Evolutionary conservation across 2,888 invertebrate species (phyloP).

Genomic region (Lutraria lutraria): DNA sequence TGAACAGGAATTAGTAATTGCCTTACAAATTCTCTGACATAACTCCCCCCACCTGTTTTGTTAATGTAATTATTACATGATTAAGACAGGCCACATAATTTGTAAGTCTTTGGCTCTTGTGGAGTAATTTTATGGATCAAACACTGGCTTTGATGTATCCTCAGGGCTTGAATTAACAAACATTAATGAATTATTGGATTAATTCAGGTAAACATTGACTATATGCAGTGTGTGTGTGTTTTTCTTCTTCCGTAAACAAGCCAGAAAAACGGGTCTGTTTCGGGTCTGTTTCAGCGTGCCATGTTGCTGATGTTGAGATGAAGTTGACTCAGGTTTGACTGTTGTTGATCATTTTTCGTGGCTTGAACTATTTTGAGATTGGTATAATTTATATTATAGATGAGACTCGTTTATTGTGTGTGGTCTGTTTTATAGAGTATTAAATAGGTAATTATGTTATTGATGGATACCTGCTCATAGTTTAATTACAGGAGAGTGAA

Average conservation of each 20-base stretch:
- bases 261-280: neutral
- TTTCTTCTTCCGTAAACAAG: neutral
- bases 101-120: neutral
- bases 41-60: neutral
- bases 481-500: no score
- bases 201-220: neutral
- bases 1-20: neutral
- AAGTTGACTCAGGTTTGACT: neutral
- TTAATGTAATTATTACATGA: neutral
- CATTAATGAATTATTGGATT: constrained; percentile 2
- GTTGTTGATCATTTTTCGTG: neutral
- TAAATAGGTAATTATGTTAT: no score
- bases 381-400: neutral
- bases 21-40: neutral
- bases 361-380: neutral
- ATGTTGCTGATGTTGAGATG: neutral
- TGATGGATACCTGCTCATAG: no score
- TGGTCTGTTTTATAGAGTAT: no score
- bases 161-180: neutral
- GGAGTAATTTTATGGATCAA: neutral
- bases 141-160: neutral
- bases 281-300: neutral
- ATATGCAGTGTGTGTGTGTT: neutral
- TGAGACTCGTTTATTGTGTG: no score
- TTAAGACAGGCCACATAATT: constrained; percentile 1